These are phyloP conservation scores for Epinephelus coioides DNA, from an alignment of 2,797 vertebrate species.

Conservation along the genomic window DNA sequence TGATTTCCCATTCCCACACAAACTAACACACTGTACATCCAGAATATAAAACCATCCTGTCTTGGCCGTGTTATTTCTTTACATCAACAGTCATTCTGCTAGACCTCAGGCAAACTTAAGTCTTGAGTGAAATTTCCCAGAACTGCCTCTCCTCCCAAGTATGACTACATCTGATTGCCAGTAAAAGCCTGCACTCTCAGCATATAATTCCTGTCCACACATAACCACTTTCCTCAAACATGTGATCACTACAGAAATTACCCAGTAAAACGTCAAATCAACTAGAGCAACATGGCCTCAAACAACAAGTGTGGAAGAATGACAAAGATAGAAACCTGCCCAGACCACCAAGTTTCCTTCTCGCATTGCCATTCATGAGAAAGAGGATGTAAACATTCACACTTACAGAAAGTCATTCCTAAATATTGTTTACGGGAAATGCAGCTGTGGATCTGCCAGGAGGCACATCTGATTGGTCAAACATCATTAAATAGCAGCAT, in stretches of 20 bases:
- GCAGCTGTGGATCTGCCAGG: not conserved
- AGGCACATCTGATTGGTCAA: not conserved
- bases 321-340: not conserved
- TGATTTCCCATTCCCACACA: not conserved
- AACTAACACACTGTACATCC: not conserved
- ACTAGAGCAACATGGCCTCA: not conserved
- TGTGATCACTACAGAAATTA: conserved; percentile 2
- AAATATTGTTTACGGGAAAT: not conserved
- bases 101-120: not conserved
- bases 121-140: not conserved
- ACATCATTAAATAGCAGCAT: not conserved
- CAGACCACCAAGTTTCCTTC: not conserved
- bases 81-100: not conserved
- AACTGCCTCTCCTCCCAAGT: conserved; percentile 7
- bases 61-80: not conserved
- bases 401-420: too few species aligned
- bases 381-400: not conserved
- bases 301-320: not conserved
- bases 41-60: not conserved
- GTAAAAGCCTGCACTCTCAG: conserved; percentile 38
- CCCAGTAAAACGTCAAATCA: not conserved
- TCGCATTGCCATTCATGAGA: not conserved
- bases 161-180: conserved; percentile 28
- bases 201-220: conserved; percentile 15
- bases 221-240: not conserved